Evolutionary conservation across 2,888 invertebrate species (phyloP).

Genomic region (Rhagophthalmus giganteus): DNA sequence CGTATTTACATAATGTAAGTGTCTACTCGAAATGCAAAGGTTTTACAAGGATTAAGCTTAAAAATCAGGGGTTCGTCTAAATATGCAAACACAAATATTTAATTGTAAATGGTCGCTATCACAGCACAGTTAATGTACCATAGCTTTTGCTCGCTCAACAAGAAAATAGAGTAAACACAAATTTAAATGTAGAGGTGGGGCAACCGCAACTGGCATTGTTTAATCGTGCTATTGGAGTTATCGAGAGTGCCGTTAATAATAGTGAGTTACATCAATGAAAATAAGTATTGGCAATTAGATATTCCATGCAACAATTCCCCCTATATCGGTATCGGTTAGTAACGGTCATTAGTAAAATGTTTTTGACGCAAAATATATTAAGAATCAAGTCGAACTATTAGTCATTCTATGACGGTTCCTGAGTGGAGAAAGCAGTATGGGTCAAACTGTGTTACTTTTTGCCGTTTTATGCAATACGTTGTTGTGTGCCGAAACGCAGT

Average conservation of each 20-base stretch:
- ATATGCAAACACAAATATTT: constrained; percentile 32
- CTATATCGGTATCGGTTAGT: constrained; percentile 38
- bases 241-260: constrained; percentile 40
- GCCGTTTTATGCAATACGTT: constrained; percentile 43
- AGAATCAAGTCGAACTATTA: constrained; percentile 45
- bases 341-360: constrained; percentile 50
- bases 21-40: constrained; percentile 17
- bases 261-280: constrained; percentile 42
- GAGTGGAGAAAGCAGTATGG: constrained; percentile 36
- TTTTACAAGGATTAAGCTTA: constrained; percentile 14
- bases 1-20: constrained; percentile 9
- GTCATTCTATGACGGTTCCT: constrained; percentile 45
- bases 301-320: constrained; percentile 46
- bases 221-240: constrained; percentile 52
- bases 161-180: constrained; percentile 48
- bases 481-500: constrained; percentile 38
- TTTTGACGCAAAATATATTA: constrained; percentile 49
- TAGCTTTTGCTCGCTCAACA: constrained; percentile 39
- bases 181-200: constrained; percentile 47
- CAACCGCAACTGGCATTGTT: constrained; percentile 53
- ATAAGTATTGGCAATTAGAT: constrained; percentile 44
- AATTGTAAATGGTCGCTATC: constrained; percentile 29
- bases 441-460: constrained; percentile 39
- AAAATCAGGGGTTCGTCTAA: constrained; percentile 18
- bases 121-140: constrained; percentile 33